These are phyloP conservation scores for Phortica variegata DNA, from an alignment of 1,140 invertebrate species.

Conservation along the genomic window DNA sequence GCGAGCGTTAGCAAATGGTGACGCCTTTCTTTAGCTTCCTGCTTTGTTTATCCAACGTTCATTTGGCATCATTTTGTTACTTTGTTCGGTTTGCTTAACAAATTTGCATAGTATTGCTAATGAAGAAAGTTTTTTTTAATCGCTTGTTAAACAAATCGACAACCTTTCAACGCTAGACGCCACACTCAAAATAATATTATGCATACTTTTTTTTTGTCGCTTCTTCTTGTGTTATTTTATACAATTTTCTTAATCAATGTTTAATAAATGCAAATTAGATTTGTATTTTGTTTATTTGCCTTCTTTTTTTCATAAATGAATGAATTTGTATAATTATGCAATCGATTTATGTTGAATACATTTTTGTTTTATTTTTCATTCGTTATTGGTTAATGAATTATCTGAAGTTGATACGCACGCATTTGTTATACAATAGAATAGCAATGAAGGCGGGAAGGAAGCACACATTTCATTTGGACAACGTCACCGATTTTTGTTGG, in stretches of 20 bases:
- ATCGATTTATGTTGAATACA: not conserved
- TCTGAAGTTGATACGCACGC: conserved; percentile 11
- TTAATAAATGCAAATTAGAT: conserved; percentile 1
- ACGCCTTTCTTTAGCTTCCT: conserved; percentile 9
- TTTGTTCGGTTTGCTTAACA: not conserved
- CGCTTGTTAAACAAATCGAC: too few species aligned
- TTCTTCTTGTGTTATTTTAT: conserved; percentile 26
- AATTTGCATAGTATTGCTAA: conserved; percentile 28
- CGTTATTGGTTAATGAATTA: not conserved
- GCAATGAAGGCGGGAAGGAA: not conserved
- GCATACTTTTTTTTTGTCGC: too few species aligned
- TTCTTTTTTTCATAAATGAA: not conserved
- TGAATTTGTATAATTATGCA: too few species aligned
- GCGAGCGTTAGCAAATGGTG: too few species aligned
- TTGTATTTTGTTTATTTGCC: not conserved
- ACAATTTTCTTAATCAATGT: conserved; percentile 33
- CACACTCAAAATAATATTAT: too few species aligned
- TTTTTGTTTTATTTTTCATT: conserved; percentile 9
- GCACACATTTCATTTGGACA: too few species aligned
- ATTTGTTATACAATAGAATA: not conserved
- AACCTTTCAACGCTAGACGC: too few species aligned
- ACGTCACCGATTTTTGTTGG: too few species aligned
- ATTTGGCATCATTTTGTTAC: too few species aligned
- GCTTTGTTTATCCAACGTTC: not conserved
- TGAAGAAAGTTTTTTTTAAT: conserved; percentile 45